These are phyloP conservation scores for Drosophila affinis DNA, from an alignment of 2,888 invertebrate species.

Conservation along the genomic window DNA sequence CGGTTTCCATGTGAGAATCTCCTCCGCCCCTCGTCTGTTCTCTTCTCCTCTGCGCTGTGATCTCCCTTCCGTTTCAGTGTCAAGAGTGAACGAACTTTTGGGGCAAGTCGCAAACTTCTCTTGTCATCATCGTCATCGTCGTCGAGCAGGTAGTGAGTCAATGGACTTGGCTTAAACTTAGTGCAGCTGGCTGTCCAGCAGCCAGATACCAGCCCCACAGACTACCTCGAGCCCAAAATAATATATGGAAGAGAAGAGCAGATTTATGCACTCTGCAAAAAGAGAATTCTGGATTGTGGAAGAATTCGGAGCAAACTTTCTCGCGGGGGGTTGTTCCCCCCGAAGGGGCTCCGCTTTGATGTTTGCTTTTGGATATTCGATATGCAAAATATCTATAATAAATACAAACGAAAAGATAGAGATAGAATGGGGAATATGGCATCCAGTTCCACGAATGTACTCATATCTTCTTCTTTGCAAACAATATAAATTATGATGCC, in stretches of 20 bases:
- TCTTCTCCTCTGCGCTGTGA: constrained; percentile 5
- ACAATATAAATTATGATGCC: constrained; percentile 6
- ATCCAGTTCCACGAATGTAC: neutral
- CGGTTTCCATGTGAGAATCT: constrained; percentile 38
- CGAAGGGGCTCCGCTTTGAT: neutral
- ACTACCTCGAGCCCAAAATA: neutral
- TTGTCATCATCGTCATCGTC: constrained; percentile 37
- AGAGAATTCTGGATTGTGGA: too few relatives aligned
- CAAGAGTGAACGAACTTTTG: constrained; percentile 67
- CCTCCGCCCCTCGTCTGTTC: constrained; percentile 18
- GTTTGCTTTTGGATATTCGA: neutral
- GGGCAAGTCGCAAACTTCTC: constrained; percentile 33
- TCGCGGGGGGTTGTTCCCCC: neutral
- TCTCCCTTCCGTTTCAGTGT: constrained; percentile 50
- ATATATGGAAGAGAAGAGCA: neutral
- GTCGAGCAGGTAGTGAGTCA: constrained; percentile 35
- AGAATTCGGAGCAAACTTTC: too few relatives aligned
- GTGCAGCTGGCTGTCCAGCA: constrained; percentile 14
- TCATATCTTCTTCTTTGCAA: too few relatives aligned
- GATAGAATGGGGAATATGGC: neutral
- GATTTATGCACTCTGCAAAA: neutral
- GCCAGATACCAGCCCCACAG: constrained; percentile 30
- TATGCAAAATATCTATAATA: neutral
- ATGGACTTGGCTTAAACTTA: constrained; percentile 48
- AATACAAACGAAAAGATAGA: neutral